Evolutionary conservation across 2,797 vertebrate genomes (phyloP).

Genomic region (Falco peregrinus): DNA sequence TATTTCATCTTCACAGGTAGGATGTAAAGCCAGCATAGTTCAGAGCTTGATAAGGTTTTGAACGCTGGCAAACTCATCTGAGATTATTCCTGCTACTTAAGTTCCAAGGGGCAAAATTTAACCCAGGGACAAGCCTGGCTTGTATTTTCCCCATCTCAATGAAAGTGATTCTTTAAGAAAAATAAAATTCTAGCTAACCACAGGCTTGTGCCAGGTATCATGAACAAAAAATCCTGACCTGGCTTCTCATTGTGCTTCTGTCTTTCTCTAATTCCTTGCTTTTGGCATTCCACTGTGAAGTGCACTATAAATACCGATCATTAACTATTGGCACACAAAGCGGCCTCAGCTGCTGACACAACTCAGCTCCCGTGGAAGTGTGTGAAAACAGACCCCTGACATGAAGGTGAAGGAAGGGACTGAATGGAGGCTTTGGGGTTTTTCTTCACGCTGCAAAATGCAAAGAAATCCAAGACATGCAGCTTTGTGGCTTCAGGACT

Average conservation of each 20-base stretch:
- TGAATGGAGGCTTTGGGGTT: background rate
- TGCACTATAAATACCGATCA: background rate
- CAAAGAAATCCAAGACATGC: background rate
- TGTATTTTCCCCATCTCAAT: background rate
- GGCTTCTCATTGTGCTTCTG: background rate
- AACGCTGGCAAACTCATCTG: background rate
- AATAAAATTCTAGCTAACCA: background rate
- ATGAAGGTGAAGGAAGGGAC: background rate
- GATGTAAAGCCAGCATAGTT: background rate
- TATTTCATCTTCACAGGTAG: background rate
- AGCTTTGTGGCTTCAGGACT: background rate
- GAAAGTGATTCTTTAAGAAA: background rate
- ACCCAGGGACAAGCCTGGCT: background rate
- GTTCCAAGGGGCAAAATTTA: background rate
- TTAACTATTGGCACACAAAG: fast-evolving
- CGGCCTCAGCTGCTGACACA: background rate
- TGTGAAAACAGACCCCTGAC: background rate
- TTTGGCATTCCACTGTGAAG: background rate
- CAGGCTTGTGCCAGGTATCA: background rate
- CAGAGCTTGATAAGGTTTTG: background rate
- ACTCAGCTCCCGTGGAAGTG: fast-evolving
- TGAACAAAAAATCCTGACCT: background rate
- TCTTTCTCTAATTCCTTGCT: background rate
- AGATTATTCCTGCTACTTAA: background rate
- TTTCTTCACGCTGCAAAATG: background rate